Conservation (phyloP, 2,113 vertebrate genomes). For the Campylomormyrus numenius region DNA sequence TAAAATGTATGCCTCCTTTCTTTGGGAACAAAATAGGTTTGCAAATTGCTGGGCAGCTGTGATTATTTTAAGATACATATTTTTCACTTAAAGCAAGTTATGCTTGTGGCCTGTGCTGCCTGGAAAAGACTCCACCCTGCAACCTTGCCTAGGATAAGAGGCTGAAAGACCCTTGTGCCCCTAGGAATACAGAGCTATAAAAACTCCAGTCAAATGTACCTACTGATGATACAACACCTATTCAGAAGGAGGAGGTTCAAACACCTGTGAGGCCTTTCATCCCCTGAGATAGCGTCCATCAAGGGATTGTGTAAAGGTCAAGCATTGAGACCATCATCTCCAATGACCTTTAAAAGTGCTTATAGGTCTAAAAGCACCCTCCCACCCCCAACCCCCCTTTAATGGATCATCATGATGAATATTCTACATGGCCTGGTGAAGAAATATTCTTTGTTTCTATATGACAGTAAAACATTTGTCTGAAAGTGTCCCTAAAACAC, state of each 20-base stretch:
- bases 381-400: not conserved
- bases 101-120: not conserved
- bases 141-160: not conserved
- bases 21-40: not conserved
- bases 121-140: not conserved
- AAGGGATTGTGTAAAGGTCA: not conserved
- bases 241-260: not conserved
- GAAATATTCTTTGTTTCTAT: not conserved
- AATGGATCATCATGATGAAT: not conserved
- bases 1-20: not conserved
- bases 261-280: not conserved
- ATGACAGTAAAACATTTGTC: not conserved
- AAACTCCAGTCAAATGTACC: not conserved
- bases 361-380: not conserved
- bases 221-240: not conserved
- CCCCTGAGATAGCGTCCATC: not conserved
- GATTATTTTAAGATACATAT: not conserved
- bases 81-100: not conserved
- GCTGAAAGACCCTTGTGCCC: not conserved
- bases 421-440: not conserved
- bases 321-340: not conserved
- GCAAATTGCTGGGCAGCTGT: not conserved
- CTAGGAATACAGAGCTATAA: not conserved
- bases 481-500: not conserved
- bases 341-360: not conserved